Base-by-base conservation (phyloP, 92 coral and sea anemone species). In the Epizoanthus stellaris region DNA sequence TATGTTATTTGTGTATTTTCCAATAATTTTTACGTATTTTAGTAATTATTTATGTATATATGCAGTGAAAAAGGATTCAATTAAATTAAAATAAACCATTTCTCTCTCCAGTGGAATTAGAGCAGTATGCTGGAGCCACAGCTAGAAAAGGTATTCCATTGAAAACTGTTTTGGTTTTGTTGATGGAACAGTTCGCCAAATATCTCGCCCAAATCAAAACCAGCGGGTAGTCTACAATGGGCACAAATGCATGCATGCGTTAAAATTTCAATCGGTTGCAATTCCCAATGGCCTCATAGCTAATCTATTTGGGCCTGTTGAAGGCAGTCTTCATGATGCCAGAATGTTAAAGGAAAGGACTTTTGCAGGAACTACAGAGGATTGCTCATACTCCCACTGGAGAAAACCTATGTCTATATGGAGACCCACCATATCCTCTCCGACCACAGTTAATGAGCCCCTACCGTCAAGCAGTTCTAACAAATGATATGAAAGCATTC, bases 311-410 rank as follows among this genome's bases (percentile, higher is more conserved):
- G 25, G 25, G 0, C 25, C 25, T 23, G 25, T 23, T 23, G 87
- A 82, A 49, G 87, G 87, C 23, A 62, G 80, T 58, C 63, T 30
- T 20, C 87, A 82, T 49, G 80, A 82, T 82, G 80, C 87, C 30
- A 80, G 80, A 52, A 82, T 82, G 87, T 62, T 82, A 16, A 58
- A 72, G 30, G 87, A 82, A 69, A 45, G 87, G 87, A 49, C 43
- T 82, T 67, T 72, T 67, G 14, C 72, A 67, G 4, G 72, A 67
- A 4, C 72, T 67, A 6, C 72, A 67, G 5, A 67, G 72, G 39
- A 30, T 67, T 67, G 72, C 72, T 67, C 39, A 30, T 45, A 30
- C 72, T 45, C 72, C 72, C 30, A 67, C 72, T 67, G 72, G 72
- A 45, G 42, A 67, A n/a, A 40, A 40, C 39, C 39, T 67, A 6